Base-by-base conservation (phyloP, 2,888 invertebrate genomes). In the Danaus chrysippus region DNA sequence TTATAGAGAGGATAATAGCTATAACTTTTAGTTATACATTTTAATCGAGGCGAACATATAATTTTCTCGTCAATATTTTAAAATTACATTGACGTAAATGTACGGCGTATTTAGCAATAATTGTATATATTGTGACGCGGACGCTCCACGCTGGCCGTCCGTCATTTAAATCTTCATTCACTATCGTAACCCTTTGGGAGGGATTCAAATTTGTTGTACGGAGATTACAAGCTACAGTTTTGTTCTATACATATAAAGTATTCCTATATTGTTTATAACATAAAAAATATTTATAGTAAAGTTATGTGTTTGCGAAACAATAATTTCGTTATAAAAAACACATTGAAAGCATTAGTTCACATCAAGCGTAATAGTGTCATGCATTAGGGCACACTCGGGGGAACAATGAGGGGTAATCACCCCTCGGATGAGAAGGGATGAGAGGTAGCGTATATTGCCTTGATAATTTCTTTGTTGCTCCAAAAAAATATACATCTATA, bases 391-490 rank as follows among this genome's bases (percentile, higher is more conserved):
- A 71, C 79, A 74, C 79, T 76, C 78, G 76, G 77, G 86, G 84
- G 83, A 81, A 82, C 83, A 83, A 86, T 87, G 83, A 86, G 84
- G 87, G 87, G 87, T 88, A 86, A 86, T 87, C 86, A 82, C 83
- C 87, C 85, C 82, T 67, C 63, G 67, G 70, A 68, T 66, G 65
- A 63, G 66, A 63, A 59, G 76, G 53, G 49, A 68, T 58, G 62
- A 62, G 63, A 68, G 65, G 56, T 60, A 65, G 70, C 68, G 65
- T 53, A 57, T 49, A 23, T 54, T 42, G 49, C 49, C 49, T 49
- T 49, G 49, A 49, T 49, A 49, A 49, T 49, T 49, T 49, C 49
- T 17, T 17, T 49, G 49, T 15, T 49, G 49, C 49, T 15, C 15
- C 15, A 10, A 49, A 49, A n/a, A 17, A 17, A 17, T 49, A 49